These are phyloP conservation scores for Meteorus cinctellus DNA, from an alignment of 2,888 invertebrate genomes.

Conservation along the genomic window DNA sequence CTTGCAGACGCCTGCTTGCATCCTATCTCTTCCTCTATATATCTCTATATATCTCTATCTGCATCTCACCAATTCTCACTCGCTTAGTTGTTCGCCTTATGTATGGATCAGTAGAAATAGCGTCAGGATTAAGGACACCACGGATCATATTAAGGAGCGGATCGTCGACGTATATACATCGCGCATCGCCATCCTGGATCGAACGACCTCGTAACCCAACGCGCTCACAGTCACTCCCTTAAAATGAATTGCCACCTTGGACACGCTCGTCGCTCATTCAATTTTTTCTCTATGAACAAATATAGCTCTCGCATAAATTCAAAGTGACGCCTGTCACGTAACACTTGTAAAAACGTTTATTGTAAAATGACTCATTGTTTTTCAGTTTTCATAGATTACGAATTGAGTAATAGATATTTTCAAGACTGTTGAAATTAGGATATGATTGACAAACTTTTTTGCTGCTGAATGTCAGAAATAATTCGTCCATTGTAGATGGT, in stretches of 20 bases:
- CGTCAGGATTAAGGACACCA: slow-evolving; percentile 63
- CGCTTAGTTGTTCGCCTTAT: slow-evolving; percentile 25
- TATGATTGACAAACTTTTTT: no score
- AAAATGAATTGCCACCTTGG: slow-evolving; percentile 45
- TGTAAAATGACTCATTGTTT: slow-evolving; percentile 15
- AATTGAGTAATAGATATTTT: no score
- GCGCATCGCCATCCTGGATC: slow-evolving; percentile 36
- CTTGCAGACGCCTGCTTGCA: slow-evolving; percentile 36
- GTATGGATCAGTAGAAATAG: background rate
- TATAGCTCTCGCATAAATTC: slow-evolving; percentile 36
- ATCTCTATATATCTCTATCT: background rate
- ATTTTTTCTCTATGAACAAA: slow-evolving; percentile 10
- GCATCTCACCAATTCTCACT: slow-evolving; percentile 1
- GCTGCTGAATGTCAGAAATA: no score
- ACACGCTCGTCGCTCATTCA: slow-evolving; percentile 17
- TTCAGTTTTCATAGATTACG: background rate
- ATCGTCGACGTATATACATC: slow-evolving; percentile 50
- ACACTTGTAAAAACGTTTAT: slow-evolving; percentile 17
- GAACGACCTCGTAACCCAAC: slow-evolving; percentile 45
- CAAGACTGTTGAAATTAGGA: no score
- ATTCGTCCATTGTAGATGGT: no score
- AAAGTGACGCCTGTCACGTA: slow-evolving; percentile 8
- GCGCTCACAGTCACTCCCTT: slow-evolving; percentile 28
- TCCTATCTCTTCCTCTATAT: slow-evolving; percentile 17
- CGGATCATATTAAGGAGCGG: slow-evolving; percentile 66